Conservation (phyloP, 2,888 invertebrate genomes). For the Orthosia gracilis region DNA sequence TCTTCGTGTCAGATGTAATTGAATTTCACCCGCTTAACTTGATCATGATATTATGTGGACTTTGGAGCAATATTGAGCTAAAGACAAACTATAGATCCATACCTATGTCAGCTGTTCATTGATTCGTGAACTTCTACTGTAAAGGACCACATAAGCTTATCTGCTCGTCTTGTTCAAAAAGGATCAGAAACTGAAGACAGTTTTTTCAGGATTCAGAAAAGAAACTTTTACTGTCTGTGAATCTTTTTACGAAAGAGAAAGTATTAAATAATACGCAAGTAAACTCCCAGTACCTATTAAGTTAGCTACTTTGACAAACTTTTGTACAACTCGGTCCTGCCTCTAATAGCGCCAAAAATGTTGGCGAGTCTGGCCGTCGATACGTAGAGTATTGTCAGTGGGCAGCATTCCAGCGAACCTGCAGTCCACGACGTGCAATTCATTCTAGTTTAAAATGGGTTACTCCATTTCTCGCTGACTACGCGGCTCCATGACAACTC, state of each 20-base stretch:
- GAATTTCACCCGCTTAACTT: not conserved
- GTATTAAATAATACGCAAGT: not conserved
- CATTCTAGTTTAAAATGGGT: slow-evolving; percentile 90
- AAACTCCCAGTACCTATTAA: not conserved
- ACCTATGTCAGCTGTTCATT: not conserved
- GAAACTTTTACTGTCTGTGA: not conserved
- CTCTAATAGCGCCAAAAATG: slow-evolving; percentile 23
- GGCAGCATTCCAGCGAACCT: slow-evolving; percentile 89
- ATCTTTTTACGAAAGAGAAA: not conserved
- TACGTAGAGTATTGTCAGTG: slow-evolving; percentile 80
- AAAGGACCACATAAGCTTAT: no score
- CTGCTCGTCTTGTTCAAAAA: not conserved
- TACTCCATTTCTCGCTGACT: slow-evolving; percentile 89
- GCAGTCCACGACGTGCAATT: slow-evolving; percentile 89
- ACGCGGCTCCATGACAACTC: slow-evolving; percentile 85
- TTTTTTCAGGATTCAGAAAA: not conserved
- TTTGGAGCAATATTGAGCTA: not conserved
- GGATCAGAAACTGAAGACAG: not conserved
- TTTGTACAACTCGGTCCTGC: not conserved
- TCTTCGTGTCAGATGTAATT: not conserved
- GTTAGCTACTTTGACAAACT: not conserved
- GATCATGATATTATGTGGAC: not conserved
- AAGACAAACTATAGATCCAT: not conserved
- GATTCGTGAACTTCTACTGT: not conserved
- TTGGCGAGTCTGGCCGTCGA: slow-evolving; percentile 53